Percentiles rank a stretch among this genome's conserved stretches.
Evolutionary conservation across 2,113 vertebrate genomes (phyloP).

Genomic region (Lota lota): DNA sequence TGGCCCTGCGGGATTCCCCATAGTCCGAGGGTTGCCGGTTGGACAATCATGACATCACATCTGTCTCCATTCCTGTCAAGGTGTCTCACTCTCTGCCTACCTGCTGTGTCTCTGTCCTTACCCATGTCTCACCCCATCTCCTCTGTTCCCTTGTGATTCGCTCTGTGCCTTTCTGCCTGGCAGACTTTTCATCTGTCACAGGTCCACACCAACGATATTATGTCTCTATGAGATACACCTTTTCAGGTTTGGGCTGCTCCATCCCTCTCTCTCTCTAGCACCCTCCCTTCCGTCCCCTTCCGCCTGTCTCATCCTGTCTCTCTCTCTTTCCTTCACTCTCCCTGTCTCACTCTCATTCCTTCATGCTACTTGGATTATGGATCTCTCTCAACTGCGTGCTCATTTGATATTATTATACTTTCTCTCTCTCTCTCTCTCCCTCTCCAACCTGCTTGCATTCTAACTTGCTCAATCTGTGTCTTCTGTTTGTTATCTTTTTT

Average conservation of each 20-base stretch:
- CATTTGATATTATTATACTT: no score
- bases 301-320: background rate
- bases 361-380: no score
- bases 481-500: no score
- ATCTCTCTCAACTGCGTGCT: no score
- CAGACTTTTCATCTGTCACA: slow-evolving; percentile 44
- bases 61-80: background rate
- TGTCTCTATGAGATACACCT: slow-evolving; percentile 42
- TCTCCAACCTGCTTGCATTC: no score
- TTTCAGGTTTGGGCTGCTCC: slow-evolving; percentile 25
- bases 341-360: background rate
- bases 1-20: no score
- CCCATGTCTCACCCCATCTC: background rate
- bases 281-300: background rate
- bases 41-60: no score
- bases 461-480: no score
- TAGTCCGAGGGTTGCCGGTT: no score
- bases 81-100: background rate
- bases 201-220: slow-evolving; percentile 40
- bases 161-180: slow-evolving; percentile 27
- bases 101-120: no score
- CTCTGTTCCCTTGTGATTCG: background rate
- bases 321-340: background rate
- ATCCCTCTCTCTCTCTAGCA: background rate
- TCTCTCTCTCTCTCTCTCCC: no score